Evolutionary conservation across 2,797 vertebrate species (phyloP), one percentile per base, ranked within the genome.

Genomic region (Dipus sagitta): DNA sequence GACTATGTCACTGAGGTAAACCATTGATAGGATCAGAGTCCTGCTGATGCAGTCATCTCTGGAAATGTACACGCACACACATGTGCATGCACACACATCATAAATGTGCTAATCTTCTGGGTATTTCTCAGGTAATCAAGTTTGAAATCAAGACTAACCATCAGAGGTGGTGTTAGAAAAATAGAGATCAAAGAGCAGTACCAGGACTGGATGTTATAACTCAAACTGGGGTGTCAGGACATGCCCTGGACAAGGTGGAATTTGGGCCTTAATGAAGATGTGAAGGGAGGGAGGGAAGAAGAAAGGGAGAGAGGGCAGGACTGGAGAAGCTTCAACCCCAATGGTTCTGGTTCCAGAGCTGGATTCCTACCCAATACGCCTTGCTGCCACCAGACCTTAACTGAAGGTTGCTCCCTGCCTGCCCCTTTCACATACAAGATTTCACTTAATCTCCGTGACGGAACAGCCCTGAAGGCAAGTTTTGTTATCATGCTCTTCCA

Each of bases 401-500:
- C 3, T 1, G 28, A 52, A 62, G 72, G 24, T 15, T 80, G 65
- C 34, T 58, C 34, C 71, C 74, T 67, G 34, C 76, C 64, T 34
- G 6, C 52, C 30, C 54, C 71, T 42, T 68, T 78, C 65, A 12
- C 90, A 47, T 79, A 3, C 7, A 28, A 20, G 71, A 67, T 90
- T 92, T 87, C 65, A 8, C 81, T 80, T 76, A 54, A 90, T 79
- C 68, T n/a, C 26, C 54, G 3, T 65, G 52, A 75, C 92, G 58
- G 81, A 91, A 70, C 18, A n/a, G n/a, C 70, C 70, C 90, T 64
- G 54, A 74, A 94, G 84, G 54, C 60, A 85, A 72, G 26, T 79
- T 62, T 75, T 75, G 58, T 78, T 86, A 84, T 84, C 75, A 32
- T 18, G 14, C 38, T 65, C 89, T 92, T 62, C 79, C 91, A 96